A percentile compares a stretch with the other conserved stretches of the same genome.
Conservation (phyloP, 2,797 vertebrate species). For the Distichodus sexfasciatus region DNA sequence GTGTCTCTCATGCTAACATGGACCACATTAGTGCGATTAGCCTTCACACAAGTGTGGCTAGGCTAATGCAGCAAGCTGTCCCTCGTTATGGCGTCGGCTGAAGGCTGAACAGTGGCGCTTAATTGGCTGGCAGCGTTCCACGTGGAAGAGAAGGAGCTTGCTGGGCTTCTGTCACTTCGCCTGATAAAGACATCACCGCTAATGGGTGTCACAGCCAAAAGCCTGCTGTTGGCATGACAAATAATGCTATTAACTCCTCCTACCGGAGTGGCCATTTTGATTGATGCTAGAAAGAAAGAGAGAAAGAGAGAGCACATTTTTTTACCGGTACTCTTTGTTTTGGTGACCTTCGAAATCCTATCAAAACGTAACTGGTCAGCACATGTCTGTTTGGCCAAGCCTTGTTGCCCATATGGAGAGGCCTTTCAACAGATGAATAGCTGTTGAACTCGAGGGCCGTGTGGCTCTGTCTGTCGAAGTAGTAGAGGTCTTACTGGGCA, state of each 20-base stretch:
- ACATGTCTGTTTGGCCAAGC: slow-evolving; percentile 26
- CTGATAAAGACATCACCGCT: slow-evolving; percentile 76
- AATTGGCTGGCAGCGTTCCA: slow-evolving; percentile 70
- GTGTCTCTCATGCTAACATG: slow-evolving; percentile 32
- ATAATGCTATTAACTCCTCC: slow-evolving; percentile 76
- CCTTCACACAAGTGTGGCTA: slow-evolving; percentile 32
- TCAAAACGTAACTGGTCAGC: slow-evolving; percentile 57
- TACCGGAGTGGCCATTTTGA: slow-evolving; percentile 74
- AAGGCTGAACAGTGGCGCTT: slow-evolving; percentile 60
- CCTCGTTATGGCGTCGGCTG: slow-evolving; percentile 50
- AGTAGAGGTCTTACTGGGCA: slow-evolving; percentile 29
- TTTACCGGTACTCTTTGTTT: slow-evolving; percentile 54
- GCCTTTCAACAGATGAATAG: slow-evolving; percentile 42
- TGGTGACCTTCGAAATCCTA: slow-evolving; percentile 58
- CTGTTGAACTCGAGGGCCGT: slow-evolving; percentile 29
- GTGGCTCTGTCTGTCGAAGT: slow-evolving; percentile 8
- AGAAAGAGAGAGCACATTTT: slow-evolving; percentile 41
- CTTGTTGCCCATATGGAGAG: slow-evolving; percentile 53
- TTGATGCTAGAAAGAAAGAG: slow-evolving; percentile 67
- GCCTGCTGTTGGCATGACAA: slow-evolving; percentile 74
- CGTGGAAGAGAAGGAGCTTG: slow-evolving; percentile 58
- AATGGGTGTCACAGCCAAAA: slow-evolving; percentile 64
- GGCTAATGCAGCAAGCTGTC: slow-evolving; percentile 47
- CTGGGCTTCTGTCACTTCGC: slow-evolving; percentile 70
- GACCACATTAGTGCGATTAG: slow-evolving; percentile 43